These are phyloP conservation scores for Panthera uncia DNA, from an alignment of 2,113 vertebrate species.

Conservation along the genomic window DNA sequence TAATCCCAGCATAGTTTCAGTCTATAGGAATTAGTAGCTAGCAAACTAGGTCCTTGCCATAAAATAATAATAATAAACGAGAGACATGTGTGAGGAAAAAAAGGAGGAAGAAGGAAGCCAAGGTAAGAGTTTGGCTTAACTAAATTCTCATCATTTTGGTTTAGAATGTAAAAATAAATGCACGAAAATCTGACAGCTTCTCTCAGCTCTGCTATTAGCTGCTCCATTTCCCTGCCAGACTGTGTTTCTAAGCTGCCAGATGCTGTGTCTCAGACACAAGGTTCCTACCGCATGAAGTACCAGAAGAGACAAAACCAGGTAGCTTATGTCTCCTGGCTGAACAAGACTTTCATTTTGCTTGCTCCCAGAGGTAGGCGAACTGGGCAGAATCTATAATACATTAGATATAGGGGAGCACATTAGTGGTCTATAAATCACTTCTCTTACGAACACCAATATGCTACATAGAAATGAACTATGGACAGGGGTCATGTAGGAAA, in stretches of 20 bases:
- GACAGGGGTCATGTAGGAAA: background rate
- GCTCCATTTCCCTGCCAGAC: constrained; percentile 11
- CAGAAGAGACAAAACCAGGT: background rate
- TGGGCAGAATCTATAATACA: background rate
- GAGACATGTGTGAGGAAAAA: background rate
- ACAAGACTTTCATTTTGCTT: background rate
- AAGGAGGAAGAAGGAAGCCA: background rate
- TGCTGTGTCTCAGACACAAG: background rate
- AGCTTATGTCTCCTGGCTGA: background rate
- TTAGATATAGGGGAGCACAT: background rate
- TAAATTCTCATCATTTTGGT: constrained; percentile 25
- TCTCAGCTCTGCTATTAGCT: background rate
- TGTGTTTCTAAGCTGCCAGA: constrained; percentile 33
- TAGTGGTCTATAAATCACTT: background rate
- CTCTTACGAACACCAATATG: background rate
- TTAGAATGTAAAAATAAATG: constrained; percentile 48
- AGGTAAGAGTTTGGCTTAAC: background rate
- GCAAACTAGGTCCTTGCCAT: constrained; percentile 44
- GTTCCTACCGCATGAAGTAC: background rate
- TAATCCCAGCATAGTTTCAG: constrained; percentile 44
- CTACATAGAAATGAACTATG: background rate
- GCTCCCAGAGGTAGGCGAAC: background rate
- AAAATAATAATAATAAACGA: background rate
- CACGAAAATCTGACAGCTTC: constrained; percentile 35
- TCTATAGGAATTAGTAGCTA: constrained; percentile 15